These are phyloP conservation scores for Lanius ludovicianus DNA, from an alignment of 2,113 vertebrate species.

Conservation along the genomic window DNA sequence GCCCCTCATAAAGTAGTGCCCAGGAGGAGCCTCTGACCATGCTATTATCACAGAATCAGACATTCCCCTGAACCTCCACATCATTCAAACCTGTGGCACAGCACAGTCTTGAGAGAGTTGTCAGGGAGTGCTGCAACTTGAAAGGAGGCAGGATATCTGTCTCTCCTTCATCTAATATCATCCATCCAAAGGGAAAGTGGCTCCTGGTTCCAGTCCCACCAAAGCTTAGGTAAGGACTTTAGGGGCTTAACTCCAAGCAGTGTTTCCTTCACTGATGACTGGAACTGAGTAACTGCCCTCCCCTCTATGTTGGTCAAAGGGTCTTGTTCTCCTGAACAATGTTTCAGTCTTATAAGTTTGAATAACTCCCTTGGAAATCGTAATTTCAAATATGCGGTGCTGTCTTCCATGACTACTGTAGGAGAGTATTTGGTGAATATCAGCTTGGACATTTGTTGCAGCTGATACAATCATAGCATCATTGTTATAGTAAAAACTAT, in stretches of 20 bases:
- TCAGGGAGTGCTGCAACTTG: background rate
- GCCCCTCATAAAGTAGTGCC: background rate
- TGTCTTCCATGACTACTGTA: background rate
- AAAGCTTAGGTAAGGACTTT: background rate
- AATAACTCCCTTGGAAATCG: background rate
- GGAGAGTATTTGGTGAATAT: background rate
- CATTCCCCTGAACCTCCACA: fast-evolving
- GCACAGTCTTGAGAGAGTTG: no score
- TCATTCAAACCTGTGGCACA: background rate
- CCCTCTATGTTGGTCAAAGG: background rate
- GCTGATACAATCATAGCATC: background rate
- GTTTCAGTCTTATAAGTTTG: background rate
- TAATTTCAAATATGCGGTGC: background rate
- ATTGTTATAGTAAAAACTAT: background rate
- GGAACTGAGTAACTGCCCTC: background rate
- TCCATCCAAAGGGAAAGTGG: background rate
- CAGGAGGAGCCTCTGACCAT: background rate
- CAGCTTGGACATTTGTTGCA: background rate
- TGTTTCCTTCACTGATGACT: background rate
- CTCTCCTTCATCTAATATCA: background rate
- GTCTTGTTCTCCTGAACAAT: background rate
- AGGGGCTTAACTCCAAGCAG: background rate
- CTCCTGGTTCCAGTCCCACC: background rate
- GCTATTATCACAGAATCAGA: background rate
- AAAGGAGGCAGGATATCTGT: background rate